Percentiles rank a stretch among this genome's conserved stretches.
phyloP scores from a whole-genome alignment of 2,888 invertebrate genomes.

The Scaptomyza caliginosa region DNA sequence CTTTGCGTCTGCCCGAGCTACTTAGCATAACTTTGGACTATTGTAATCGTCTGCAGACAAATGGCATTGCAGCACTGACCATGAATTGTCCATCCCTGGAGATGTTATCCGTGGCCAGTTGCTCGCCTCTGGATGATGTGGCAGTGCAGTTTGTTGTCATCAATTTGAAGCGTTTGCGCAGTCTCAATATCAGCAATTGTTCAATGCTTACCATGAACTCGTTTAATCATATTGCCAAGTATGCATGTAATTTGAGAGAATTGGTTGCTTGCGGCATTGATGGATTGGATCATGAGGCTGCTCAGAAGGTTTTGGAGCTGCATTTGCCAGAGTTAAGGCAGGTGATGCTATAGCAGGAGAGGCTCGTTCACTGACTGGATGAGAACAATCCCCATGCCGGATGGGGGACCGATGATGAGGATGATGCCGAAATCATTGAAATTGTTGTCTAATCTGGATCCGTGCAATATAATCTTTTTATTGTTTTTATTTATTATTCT shows the following conservation, averaged over 20 bases:
- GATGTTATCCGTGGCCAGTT: slow-evolving; percentile 65
- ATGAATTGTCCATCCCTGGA: slow-evolving; percentile 72
- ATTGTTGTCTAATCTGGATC: slow-evolving; percentile 44
- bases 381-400: slow-evolving; percentile 42
- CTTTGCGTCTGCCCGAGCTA: slow-evolving; percentile 60
- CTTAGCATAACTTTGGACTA: slow-evolving; percentile 65
- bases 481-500: not conserved
- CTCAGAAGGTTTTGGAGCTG: slow-evolving; percentile 46
- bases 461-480: slow-evolving; percentile 40
- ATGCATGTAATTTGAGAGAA: slow-evolving; percentile 60
- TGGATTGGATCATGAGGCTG: slow-evolving; percentile 53
- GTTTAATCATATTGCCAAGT: slow-evolving; percentile 54
- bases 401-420: slow-evolving; percentile 58
- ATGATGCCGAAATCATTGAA: slow-evolving; percentile 58
- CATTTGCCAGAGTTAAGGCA: slow-evolving; percentile 61
- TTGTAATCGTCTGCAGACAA: slow-evolving; percentile 60
- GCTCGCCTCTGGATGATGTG: slow-evolving; percentile 59
- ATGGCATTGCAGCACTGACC: slow-evolving; percentile 65
- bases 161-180: slow-evolving; percentile 65
- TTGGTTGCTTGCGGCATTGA: slow-evolving; percentile 68
- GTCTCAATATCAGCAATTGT: slow-evolving; percentile 73
- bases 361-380: slow-evolving; percentile 63
- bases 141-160: slow-evolving; percentile 51
- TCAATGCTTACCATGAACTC: slow-evolving; percentile 52
- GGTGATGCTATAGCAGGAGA: slow-evolving; percentile 71